A percentile compares a stretch with the other conserved stretches of the same genome.
Evolutionary conservation across 2,888 invertebrate species (phyloP).

Genomic region (Chrysomela aeneicollis): DNA sequence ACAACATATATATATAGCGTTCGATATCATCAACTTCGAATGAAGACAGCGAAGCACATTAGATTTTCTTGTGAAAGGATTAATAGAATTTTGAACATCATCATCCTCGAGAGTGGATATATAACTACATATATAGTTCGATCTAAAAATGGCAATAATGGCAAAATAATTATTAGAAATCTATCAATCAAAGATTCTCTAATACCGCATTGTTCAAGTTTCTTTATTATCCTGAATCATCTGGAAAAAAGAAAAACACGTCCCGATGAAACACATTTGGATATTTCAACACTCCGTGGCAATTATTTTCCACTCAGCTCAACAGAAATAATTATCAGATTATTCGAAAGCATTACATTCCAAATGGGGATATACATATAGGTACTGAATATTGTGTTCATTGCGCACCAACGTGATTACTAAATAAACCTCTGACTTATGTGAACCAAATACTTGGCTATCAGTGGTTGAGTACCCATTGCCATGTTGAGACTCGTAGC

Average conservation of each 20-base stretch:
- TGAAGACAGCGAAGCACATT: no score
- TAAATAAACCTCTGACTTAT: constrained; percentile 44
- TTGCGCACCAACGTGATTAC: constrained; percentile 45
- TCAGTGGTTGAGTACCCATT: constrained; percentile 43
- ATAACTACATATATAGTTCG: no score
- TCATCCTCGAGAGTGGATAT: no score
- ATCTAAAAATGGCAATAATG: no score
- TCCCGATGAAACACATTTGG: neutral
- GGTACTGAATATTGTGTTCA: constrained; percentile 25
- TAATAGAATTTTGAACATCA: no score
- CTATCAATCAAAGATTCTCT: neutral
- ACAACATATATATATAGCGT: no score
- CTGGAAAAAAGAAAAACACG: constrained; percentile 1
- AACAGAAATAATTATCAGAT: constrained; percentile 18
- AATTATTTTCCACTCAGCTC: constrained; percentile 16
- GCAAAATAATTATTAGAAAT: neutral
- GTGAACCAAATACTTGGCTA: constrained; percentile 43
- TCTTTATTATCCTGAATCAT: neutral
- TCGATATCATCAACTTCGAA: no score
- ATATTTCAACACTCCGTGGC: constrained; percentile 13
- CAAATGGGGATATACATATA: constrained; percentile 14
- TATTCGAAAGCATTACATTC: constrained; percentile 10
- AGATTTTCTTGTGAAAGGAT: no score
- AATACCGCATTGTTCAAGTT: neutral
- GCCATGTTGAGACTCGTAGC: constrained; percentile 44